Evolutionary conservation across 2,113 vertebrate genomes (phyloP), one percentile per base, ranked within the genome.

Genomic region (Xenotilapia flavipinnis): DNA sequence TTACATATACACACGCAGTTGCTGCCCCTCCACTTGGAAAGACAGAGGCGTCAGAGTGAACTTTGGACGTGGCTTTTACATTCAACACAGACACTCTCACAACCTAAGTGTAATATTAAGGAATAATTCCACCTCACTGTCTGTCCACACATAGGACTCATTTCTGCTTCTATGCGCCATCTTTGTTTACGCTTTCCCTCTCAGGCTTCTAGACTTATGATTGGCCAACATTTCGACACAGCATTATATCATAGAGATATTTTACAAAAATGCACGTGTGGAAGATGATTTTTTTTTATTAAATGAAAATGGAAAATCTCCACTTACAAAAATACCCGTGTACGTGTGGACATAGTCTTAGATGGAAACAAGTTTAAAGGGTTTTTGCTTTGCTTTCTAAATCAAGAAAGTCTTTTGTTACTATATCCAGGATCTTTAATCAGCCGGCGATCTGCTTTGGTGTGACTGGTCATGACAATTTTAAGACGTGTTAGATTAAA

Each of bases 121-220:
- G 9, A 62, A 62, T 62, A 3, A 36, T 33, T 33, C 2, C 58
- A 62, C 9, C 15, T 33, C 58, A 62, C 15, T 36, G 3, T 33
- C 15, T 19, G 9, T 62, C 1, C 31, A 62, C 31, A 62, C 58
- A 36, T 62, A 62, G 58, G 58, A n/a, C 58, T 36, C 31, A 7
- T 36, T 62, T 36, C 31, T 62, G 28, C 28, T 62, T 62, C 58
- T 62, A 28, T 62, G 2, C 0, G 1, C 15, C 31, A 62, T 36
- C 58, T 62, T 33, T 19, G 28, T 62, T 33, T 62, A 62, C 1
- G 2, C 2, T 3, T 6, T 19, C 15, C 58, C 58, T 19, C 9
- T 0, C 28, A 19, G 15, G 56, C 5, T 0, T 62, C 58, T 0
- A 62, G 31, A 62, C 6, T 62, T 62, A 0, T 62, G 17, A 62